Base-by-base conservation (phyloP, 2,113 vertebrate species). In the Lonchura striata region DNA sequence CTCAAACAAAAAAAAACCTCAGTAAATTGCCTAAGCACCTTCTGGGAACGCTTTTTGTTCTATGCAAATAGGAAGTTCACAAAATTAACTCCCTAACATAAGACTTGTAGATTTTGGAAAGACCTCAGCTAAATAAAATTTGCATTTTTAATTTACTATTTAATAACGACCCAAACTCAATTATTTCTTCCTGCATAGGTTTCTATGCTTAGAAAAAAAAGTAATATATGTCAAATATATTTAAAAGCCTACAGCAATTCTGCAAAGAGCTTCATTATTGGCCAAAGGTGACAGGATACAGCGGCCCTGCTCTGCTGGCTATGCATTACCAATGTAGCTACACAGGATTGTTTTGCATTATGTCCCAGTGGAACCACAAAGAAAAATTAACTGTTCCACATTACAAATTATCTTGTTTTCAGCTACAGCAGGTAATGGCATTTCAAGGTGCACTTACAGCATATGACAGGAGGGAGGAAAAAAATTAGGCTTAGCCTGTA, bases 331-430 rank as follows among this genome's bases (percentile, higher is more conserved):
- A 52, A 15, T 4, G 27, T 50, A 82, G 80, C 68, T 88, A 65
- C 61, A 66, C 24, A 53, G 37, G 57, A 79, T 82, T 90, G 88
- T 69, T 97, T 93, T 95, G 77, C 89, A 70, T 91, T 76, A 42
- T 80, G 86, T 86, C 98, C 77, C 95, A 96, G 74, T 97, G 97
- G 96, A 97, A 95, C 37, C 41, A 24, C 92, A 88, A 49, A 97
- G 97, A 98, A 97, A 98, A 98, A 98, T 97, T 94, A 98, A 97
- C 97, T 98, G 97, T 82, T 97, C 75, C 65, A 97, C 92, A 85
- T 96, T 98, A 98, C 95, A 98, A 98, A 98, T 96, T 96, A 97
- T 97, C 92, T 97, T 92, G 90, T 52, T 88, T 94, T 92, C 88
- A 92, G 93, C 91, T 97, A 96, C 64, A 96, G 88, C 87, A 96